Evolutionary conservation across 2,113 vertebrate genomes (phyloP).

Genomic region (Poeciliopsis retropinna): DNA sequence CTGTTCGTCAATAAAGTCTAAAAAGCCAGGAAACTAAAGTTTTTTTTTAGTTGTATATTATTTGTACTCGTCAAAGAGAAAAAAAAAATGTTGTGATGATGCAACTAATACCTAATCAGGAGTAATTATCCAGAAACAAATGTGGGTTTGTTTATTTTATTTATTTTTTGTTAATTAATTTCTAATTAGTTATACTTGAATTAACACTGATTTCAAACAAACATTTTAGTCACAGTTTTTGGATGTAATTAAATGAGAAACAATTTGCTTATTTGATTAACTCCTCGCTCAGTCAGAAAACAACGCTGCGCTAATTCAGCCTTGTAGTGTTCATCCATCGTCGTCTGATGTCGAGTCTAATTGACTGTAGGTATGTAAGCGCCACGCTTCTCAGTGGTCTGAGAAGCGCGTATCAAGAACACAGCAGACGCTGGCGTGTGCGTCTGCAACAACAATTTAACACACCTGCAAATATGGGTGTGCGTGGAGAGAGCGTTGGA

Average conservation of each 20-base stretch:
- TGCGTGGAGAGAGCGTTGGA: not conserved
- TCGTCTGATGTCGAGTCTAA: not conserved
- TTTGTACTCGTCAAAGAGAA: not conserved
- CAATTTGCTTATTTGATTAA: constrained; percentile 12
- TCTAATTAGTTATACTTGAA: constrained; percentile 32
- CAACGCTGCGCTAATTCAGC: not conserved
- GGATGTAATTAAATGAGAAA: constrained; percentile 6
- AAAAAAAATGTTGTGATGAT: not conserved
- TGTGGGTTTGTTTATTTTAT: not conserved
- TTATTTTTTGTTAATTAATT: constrained; percentile 9
- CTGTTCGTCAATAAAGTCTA: not conserved
- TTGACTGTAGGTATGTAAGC: not conserved
- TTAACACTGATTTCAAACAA: constrained; percentile 29
- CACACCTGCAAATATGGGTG: not conserved
- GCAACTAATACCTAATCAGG: not conserved
- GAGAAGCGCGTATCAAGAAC: constrained; percentile 12
- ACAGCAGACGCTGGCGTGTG: not conserved
- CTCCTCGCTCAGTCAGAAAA: constrained; percentile 28
- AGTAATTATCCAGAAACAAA: not conserved
- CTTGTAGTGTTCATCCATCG: constrained; percentile 4
- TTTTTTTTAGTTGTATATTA: not conserved
- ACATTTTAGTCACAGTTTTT: constrained; percentile 18
- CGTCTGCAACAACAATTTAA: not conserved
- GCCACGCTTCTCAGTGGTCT: constrained; percentile 1
- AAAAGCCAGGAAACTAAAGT: not conserved